Conservation (phyloP, 2,888 invertebrate genomes). For the Pycnomerus fuliginosus region DNA sequence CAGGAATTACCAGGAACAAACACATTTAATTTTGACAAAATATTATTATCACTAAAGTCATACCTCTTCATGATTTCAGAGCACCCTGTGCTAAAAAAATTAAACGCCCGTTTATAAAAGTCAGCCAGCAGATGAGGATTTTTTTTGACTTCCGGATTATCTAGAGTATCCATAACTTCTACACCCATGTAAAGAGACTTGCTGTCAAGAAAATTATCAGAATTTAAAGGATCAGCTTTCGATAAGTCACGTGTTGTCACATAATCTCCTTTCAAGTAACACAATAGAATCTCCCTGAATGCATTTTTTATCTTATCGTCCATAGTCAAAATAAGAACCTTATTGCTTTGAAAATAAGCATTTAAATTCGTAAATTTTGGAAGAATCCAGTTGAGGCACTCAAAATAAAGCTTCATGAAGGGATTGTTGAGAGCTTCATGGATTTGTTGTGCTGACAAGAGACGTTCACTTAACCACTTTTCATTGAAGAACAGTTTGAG, state of each 20-base stretch:
- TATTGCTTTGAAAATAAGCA: too few relatives aligned
- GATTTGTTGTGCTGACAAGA: not conserved
- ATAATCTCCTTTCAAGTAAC: not conserved
- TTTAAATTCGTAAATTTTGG: not conserved
- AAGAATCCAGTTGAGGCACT: not conserved
- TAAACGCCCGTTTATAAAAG: too few relatives aligned
- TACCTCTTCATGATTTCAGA: not conserved
- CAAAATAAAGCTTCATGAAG: not conserved
- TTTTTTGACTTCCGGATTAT: not conserved
- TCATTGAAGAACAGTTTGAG: not conserved
- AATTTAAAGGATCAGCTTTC: not conserved
- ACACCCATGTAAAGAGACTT: not conserved
- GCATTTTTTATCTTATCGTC: not conserved
- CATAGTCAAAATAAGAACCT: not conserved
- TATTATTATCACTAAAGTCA: not conserved
- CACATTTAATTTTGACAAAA: not conserved
- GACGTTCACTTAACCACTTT: not conserved
- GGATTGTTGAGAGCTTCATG: not conserved
- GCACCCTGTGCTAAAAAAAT: not conserved
- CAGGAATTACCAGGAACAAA: too few relatives aligned
- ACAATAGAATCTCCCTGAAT: not conserved
- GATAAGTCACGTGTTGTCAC: not conserved
- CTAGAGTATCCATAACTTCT: not conserved
- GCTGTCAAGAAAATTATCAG: not conserved
- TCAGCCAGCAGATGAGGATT: too few relatives aligned